Evolutionary conservation across 64 coral and sea anemone species (phyloP), one percentile per base, ranked within the genome.

Genomic region (Montipora cactus): DNA sequence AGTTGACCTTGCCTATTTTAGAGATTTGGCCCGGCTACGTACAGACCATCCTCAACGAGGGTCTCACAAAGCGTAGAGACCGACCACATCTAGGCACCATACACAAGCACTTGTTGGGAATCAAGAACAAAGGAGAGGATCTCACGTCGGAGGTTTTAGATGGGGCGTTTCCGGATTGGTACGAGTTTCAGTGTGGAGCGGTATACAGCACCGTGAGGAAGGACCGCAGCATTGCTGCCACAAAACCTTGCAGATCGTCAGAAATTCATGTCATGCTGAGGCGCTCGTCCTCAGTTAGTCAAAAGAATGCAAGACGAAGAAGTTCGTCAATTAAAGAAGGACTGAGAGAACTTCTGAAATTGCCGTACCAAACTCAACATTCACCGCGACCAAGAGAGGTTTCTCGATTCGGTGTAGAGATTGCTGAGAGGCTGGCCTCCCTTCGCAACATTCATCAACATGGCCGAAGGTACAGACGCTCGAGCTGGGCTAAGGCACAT

Each of bases 401-500:
- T 74, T 75, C 80, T 5, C 94, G 83, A 74, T 98, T 89, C 77
- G 96, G 96, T 4, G 74, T 61, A 0, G 49, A 91, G 72, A 70
- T 95, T 78, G 96, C 93, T 23, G 59, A 94, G 12, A 81, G 88
- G 16, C 77, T 98, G 76, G 55, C 89, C 44, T 47, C 67, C 13
- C 73, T 92, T 37, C 89, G 96, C 5, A 47, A 68, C 5, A 61
- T 98, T 12, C 83, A 84, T 23, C 59, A 77, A 53, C 75, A 71
- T 47, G 84, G 89, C 9, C 64, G 91, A 55, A 57, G 15, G 1
- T 87, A 98, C 77, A 22, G 47, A 2, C 81, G 93, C 20, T 67
- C 72, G 83, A 78, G 84, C 6, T 98, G 96, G 96, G 96, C 96
- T 28, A 95, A 92, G 80, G 96, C 94, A 84, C 52, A 80, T 44